Evolutionary conservation across 2,113 vertebrate species (phyloP), one percentile per base, ranked within the genome.

Genomic region (Vicugna pacos): DNA sequence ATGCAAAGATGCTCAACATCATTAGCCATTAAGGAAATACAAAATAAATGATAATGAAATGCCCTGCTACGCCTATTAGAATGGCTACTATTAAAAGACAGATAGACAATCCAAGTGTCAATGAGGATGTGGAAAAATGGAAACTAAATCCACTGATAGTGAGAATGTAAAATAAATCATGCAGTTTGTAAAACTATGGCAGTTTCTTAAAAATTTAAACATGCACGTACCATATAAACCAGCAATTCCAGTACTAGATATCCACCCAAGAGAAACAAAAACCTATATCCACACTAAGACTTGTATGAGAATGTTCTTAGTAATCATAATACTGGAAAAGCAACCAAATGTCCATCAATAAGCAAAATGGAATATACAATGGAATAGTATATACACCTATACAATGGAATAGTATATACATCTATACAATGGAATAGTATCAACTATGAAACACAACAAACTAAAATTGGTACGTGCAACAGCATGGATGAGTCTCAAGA

Each of bases 231-330:
- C 15, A 24, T 6, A 32, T 52, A 70, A 70, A 50, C 46, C 46
- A 89, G 73, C 22, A 92, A 93, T 77, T 82, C 24, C 6, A 28
- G n/a, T 89, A 24, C 42, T 82, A 56, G 26, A 4, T 73, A 72
- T n/a, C 73, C 90, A 77, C 13, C 14, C 20, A 77, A 92, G 65
- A 89, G n/a, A 83, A 92, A 86, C 13, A 67, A 89, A 95, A 81
- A 80, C 2, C 8, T 79, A 28, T 48, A 56, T 46, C 46, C 35
- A 82, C 19, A 73, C 12, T 65, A 89, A 93, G 64, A 42, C 14
- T 50, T 72, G 3, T 38, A 35, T 48, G 65, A 84, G 9, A 32
- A 56, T 19, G 14, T 48, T 69, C 69, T 83, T 28, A 93, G 56
- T 24, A 87, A 70, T 50, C 30, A 89, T 42, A 77, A 38, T 42